These are phyloP conservation scores for Cheilosia scutellata DNA, from an alignment of 2,888 invertebrate species.

Conservation along the genomic window DNA sequence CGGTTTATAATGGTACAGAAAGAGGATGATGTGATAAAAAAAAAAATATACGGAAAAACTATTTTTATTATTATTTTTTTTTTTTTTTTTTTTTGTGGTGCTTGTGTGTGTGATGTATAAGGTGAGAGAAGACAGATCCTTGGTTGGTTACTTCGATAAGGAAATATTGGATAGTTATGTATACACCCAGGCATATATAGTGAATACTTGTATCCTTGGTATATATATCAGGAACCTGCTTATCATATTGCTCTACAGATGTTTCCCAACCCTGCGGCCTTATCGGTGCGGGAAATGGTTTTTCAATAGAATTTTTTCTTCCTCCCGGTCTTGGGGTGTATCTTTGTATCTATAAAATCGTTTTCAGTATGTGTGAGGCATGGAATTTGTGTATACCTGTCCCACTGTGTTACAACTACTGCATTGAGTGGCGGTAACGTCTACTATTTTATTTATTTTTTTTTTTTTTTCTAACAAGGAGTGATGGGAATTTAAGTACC, in stretches of 20 bases:
- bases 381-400: slow-evolving; percentile 63
- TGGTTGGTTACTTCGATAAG: slow-evolving; percentile 38
- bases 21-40: slow-evolving; percentile 52
- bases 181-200: background rate
- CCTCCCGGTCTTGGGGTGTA: background rate
- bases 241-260: slow-evolving; percentile 72
- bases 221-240: slow-evolving; percentile 65
- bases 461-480: slow-evolving; percentile 33
- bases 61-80: slow-evolving; percentile 12
- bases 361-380: slow-evolving; percentile 6
- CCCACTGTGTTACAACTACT: slow-evolving; percentile 47
- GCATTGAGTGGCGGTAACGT: slow-evolving; percentile 43
- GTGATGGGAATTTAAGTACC: slow-evolving; percentile 71
- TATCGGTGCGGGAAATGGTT: slow-evolving; percentile 64
- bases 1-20: slow-evolving; percentile 65
- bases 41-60: slow-evolving; percentile 27
- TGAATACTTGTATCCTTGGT: slow-evolving; percentile 57
- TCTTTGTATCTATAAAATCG: slow-evolving; percentile 30
- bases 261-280: slow-evolving; percentile 23
- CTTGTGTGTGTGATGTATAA: slow-evolving; percentile 28
- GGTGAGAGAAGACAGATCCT: slow-evolving; percentile 49
- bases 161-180: slow-evolving; percentile 24
- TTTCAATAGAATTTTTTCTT: slow-evolving; percentile 56
- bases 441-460: background rate
- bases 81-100: background rate